phyloP scores from a whole-genome alignment of 2,113 vertebrate species.

The Shinisaurus crocodilurus region DNA sequence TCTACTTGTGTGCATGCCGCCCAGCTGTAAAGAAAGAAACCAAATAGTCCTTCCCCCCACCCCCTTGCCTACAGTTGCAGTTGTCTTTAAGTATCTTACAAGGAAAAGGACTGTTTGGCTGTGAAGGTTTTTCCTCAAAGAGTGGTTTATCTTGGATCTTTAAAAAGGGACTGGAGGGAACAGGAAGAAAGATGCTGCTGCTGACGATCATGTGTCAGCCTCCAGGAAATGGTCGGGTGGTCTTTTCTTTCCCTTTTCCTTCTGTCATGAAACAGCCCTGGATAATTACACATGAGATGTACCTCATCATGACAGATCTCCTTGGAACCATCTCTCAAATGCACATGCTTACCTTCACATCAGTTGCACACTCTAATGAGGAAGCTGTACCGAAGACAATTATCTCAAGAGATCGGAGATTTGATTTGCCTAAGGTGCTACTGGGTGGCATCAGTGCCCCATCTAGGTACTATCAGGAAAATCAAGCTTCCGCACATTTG shows the following conservation, averaged over 20 bases:
- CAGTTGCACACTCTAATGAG: rapidly evolving
- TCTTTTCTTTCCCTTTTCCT: neutral
- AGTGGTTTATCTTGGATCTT: neutral
- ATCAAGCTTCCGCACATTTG: neutral
- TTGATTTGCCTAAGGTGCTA: neutral
- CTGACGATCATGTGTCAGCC: neutral
- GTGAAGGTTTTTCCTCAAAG: neutral
- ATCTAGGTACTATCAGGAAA: neutral
- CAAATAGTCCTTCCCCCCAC: no score
- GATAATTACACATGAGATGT: neutral
- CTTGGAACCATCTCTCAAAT: neutral
- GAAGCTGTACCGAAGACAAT: rapidly evolving
- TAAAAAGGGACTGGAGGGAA: neutral
- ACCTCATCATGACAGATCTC: neutral
- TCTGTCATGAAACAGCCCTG: neutral
- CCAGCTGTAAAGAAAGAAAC: neutral
- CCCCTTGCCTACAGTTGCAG: no score
- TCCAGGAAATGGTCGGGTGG: neutral
- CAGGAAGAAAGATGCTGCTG: neutral
- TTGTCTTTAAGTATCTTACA: neutral
- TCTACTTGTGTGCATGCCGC: neutral
- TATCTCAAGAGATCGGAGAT: rapidly evolving
- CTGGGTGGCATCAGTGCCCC: slow-evolving; percentile 49
- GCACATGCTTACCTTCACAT: neutral
- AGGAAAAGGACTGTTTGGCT: neutral